phyloP scores from a whole-genome alignment of 1,140 invertebrate species.

The Hestina assimilis region DNA sequence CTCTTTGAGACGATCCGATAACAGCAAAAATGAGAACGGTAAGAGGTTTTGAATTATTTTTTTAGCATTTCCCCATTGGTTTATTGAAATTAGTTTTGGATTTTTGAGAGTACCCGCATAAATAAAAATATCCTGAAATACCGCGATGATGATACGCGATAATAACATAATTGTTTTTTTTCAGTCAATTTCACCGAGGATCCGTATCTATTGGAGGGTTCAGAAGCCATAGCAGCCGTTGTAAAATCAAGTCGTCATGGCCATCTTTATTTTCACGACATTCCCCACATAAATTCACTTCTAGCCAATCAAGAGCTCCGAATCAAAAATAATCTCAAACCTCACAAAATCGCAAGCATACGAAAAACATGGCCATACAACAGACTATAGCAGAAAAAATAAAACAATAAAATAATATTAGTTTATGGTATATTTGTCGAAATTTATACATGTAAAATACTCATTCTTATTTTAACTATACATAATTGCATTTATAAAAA shows the following conservation, averaged over 20 bases:
- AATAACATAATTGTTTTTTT: slow-evolving; percentile 5
- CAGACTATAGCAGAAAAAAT: slow-evolving; percentile 50
- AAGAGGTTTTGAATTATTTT: too few species aligned
- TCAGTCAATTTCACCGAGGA: slow-evolving; percentile 51
- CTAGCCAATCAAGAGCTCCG: slow-evolving; percentile 81
- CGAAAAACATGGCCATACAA: slow-evolving; percentile 79
- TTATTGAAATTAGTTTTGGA: too few species aligned
- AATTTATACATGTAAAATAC: slow-evolving; percentile 21
- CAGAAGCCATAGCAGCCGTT: slow-evolving; percentile 76
- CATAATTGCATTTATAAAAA: slow-evolving; percentile 16
- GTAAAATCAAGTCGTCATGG: slow-evolving; percentile 74
- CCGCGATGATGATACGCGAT: too few species aligned
- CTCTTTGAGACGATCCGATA: slow-evolving; percentile 29
- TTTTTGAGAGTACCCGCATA: too few species aligned
- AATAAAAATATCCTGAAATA: too few species aligned
- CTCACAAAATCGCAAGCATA: slow-evolving; percentile 80
- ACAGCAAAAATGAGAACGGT: slow-evolving; percentile 26
- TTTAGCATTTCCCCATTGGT: too few species aligned
- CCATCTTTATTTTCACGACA: slow-evolving; percentile 81
- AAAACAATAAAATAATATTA: slow-evolving; percentile 6
- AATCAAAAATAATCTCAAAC: slow-evolving; percentile 77
- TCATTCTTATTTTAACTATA: slow-evolving; percentile 21
- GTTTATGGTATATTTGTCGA: slow-evolving; percentile 7
- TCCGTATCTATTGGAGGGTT: slow-evolving; percentile 76
- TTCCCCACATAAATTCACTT: slow-evolving; percentile 81